A percentile compares a stretch with the other conserved stretches of the same genome.
Evolutionary conservation across 1,140 invertebrate species (phyloP).

Genomic region (Drosophila simulans): DNA sequence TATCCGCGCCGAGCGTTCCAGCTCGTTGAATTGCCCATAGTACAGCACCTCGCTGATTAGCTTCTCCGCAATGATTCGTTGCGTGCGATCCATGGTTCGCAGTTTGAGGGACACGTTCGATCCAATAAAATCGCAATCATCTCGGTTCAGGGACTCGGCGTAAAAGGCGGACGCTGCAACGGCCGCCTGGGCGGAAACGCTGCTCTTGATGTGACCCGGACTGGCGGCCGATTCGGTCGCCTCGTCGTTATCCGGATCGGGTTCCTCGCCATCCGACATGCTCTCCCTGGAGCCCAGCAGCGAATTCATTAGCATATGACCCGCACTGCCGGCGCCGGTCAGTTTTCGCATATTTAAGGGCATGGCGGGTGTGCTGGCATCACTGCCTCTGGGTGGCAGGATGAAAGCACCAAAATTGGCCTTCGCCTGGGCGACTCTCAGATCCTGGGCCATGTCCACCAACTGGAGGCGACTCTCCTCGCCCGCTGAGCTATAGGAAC

Average conservation of each 20-base stretch:
- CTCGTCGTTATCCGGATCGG: slow-evolving; percentile 61
- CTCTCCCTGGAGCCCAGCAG: slow-evolving; percentile 72
- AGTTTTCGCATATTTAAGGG: slow-evolving; percentile 78
- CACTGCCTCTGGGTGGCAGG: slow-evolving; percentile 59
- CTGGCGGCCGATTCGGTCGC: slow-evolving; percentile 72
- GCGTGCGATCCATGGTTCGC: slow-evolving; percentile 83
- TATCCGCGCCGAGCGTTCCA: slow-evolving; percentile 74
- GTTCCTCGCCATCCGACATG: slow-evolving; percentile 72
- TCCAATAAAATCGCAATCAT: slow-evolving; percentile 82
- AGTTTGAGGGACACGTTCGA: slow-evolving; percentile 84
- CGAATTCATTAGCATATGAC: slow-evolving; percentile 78
- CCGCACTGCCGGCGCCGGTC: slow-evolving; percentile 46
- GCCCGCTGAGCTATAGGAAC: slow-evolving; percentile 79
- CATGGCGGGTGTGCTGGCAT: slow-evolving; percentile 45
- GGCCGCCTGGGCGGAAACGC: slow-evolving; percentile 64
- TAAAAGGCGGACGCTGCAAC: slow-evolving; percentile 70
- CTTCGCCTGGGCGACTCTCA: slow-evolving; percentile 79
- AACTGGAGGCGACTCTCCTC: slow-evolving; percentile 68
- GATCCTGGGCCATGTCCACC: slow-evolving; percentile 80
- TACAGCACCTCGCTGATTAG: slow-evolving; percentile 85
- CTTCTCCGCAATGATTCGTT: slow-evolving; percentile 84
- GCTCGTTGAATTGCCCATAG: slow-evolving; percentile 84
- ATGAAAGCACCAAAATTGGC: slow-evolving; percentile 70
- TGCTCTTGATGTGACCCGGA: slow-evolving; percentile 71
- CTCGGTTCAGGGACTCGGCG: slow-evolving; percentile 69